phyloP scores from a whole-genome alignment of 1,140 invertebrate species.

The Drosophila nasuta region DNA sequence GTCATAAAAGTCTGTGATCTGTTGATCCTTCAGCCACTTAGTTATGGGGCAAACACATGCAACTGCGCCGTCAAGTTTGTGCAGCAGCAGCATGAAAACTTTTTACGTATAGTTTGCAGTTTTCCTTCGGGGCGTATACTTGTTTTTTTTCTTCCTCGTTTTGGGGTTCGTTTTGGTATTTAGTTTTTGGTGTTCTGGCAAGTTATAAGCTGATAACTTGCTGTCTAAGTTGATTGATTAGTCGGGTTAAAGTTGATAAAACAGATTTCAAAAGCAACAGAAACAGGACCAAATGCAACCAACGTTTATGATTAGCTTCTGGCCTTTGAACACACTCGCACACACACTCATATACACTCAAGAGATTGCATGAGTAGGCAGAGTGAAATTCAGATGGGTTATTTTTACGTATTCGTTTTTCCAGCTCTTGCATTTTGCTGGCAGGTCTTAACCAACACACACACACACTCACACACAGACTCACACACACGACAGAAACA shows the following conservation, averaged over 20 bases:
- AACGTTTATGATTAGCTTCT: slow-evolving; percentile 46
- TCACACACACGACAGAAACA: background rate
- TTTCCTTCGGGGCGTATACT: too few species aligned
- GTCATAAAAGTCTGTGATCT: slow-evolving; percentile 6
- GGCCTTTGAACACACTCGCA: slow-evolving; percentile 1
- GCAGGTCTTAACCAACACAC: slow-evolving; percentile 14
- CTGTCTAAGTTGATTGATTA: slow-evolving; percentile 54
- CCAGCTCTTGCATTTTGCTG: slow-evolving; percentile 22
- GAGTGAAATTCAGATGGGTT: slow-evolving; percentile 14
- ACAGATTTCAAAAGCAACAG: slow-evolving; percentile 8
- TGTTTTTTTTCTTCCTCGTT: too few species aligned
- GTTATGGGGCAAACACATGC: slow-evolving; percentile 1
- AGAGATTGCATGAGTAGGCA: background rate
- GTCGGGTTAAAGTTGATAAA: slow-evolving; percentile 36
- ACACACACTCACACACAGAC: slow-evolving; percentile 13
- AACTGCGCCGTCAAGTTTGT: background rate
- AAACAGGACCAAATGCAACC: slow-evolving; percentile 23
- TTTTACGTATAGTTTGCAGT: slow-evolving; percentile 1
- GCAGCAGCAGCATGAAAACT: slow-evolving; percentile 10
- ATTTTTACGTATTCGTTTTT: background rate
- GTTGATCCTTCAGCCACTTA: slow-evolving; percentile 1
- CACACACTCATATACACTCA: background rate
- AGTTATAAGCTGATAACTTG: slow-evolving; percentile 44
- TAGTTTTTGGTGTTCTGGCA: slow-evolving; percentile 1
- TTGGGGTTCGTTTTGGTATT: background rate